Conservation (phyloP, 2,113 vertebrate species). For the Corythornis cristatus region DNA sequence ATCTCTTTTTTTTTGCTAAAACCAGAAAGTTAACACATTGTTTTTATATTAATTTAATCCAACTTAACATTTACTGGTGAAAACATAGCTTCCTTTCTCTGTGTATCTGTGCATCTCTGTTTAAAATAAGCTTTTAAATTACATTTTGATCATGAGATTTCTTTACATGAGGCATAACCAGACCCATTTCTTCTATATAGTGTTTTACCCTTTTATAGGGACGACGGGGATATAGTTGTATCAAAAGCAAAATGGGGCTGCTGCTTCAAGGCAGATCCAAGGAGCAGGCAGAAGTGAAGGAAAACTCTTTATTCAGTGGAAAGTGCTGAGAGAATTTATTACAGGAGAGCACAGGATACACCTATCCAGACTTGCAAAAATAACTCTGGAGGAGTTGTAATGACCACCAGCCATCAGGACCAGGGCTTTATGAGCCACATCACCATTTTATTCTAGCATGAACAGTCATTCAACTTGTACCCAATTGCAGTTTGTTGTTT, state of each 20-base stretch:
- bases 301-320: neutral
- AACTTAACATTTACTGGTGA: neutral
- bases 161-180: neutral
- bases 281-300: neutral
- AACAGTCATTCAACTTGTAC: neutral
- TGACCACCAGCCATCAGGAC: neutral
- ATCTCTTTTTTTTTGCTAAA: neutral
- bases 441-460: neutral
- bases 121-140: neutral
- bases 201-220: neutral
- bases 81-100: neutral
- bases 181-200: neutral
- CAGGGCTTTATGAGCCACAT: neutral
- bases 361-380: neutral
- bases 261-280: neutral
- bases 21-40: neutral
- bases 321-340: neutral
- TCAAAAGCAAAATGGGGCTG: neutral
- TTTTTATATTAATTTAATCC: neutral
- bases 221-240: neutral
- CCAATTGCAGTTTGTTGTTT: neutral
- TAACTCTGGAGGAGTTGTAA: neutral
- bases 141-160: neutral
- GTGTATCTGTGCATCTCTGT: neutral
- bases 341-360: neutral